Percentiles rank a stretch among this genome's conserved stretches.
Evolutionary conservation across 2,888 invertebrate species (phyloP).

Genomic region (Miltochrista miniata): DNA sequence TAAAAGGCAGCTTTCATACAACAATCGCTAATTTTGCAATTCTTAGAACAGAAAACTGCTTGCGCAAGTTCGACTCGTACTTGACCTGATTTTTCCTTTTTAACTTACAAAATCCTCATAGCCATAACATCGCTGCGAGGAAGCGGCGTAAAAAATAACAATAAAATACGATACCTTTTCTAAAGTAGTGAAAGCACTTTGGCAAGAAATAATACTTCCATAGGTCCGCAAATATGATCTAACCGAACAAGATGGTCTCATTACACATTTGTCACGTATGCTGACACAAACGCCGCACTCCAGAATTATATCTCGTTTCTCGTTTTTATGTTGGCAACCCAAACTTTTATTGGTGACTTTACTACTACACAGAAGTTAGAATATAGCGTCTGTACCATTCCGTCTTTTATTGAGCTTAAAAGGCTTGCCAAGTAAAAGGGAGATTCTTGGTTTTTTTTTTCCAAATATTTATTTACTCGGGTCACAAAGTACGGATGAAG

Average conservation of each 20-base stretch:
- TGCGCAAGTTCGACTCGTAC: too few relatives aligned
- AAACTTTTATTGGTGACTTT: conserved; percentile 21
- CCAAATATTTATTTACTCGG: not conserved
- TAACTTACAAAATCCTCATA: too few relatives aligned
- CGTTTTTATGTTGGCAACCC: conserved; percentile 31
- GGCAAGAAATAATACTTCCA: conserved; percentile 18
- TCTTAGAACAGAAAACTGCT: too few relatives aligned
- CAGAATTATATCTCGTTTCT: conserved; percentile 28
- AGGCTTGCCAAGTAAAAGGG: conserved; percentile 7
- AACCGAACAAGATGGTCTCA: conserved; percentile 44
- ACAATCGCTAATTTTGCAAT: too few relatives aligned
- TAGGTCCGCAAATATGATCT: conserved; percentile 30
- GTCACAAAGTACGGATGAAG: too few relatives aligned
- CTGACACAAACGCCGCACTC: conserved; percentile 35
- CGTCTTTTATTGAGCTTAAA: conserved; percentile 15
- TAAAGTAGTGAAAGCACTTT: not conserved
- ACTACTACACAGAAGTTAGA: conserved; percentile 15
- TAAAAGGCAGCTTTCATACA: too few relatives aligned
- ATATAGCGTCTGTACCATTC: conserved; percentile 26
- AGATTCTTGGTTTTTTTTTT: conserved; percentile 5
- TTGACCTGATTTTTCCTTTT: too few relatives aligned
- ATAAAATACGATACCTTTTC: too few relatives aligned
- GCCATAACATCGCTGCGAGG: too few relatives aligned
- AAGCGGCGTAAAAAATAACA: too few relatives aligned
- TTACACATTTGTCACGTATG: conserved; percentile 56